These are phyloP conservation scores for Pseudois nayaur DNA, from an alignment of 2,113 vertebrate species.

Conservation along the genomic window DNA sequence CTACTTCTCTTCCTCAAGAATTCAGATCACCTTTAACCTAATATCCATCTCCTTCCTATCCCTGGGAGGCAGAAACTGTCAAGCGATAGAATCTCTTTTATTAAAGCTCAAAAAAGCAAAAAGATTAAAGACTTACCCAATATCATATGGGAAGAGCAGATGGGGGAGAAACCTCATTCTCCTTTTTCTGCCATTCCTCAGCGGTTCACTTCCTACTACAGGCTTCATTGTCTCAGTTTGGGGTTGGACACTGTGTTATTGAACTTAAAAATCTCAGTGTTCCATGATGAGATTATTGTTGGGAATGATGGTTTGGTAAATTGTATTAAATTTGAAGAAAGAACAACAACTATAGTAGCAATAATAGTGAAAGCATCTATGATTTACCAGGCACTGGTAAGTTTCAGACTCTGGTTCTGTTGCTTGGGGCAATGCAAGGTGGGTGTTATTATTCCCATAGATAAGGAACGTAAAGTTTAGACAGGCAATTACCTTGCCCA, in stretches of 20 bases:
- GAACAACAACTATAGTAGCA: not conserved
- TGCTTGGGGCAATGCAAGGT: not conserved
- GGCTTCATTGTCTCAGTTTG: not conserved
- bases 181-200: no score
- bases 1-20: not conserved
- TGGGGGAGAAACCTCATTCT: not conserved
- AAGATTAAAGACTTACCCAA: not conserved
- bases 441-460: not conserved
- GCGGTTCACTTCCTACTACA: not conserved
- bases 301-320: not conserved
- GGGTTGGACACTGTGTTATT: not conserved
- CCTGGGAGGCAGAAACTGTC: not conserved
- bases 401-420: not conserved
- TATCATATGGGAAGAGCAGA: not conserved
- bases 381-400: not conserved
- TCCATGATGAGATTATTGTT: not conserved
- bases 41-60: not conserved
- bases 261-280: not conserved
- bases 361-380: not conserved
- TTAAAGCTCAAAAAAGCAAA: not conserved
- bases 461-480: not conserved
- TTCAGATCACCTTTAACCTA: not conserved
- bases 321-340: not conserved
- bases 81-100: not conserved
- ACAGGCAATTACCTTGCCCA: not conserved